Percentiles rank a stretch among this genome's conserved stretches.
These are phyloP conservation scores for Clupea harengus DNA, from an alignment of 2,113 vertebrate genomes.

Conservation along the genomic window DNA sequence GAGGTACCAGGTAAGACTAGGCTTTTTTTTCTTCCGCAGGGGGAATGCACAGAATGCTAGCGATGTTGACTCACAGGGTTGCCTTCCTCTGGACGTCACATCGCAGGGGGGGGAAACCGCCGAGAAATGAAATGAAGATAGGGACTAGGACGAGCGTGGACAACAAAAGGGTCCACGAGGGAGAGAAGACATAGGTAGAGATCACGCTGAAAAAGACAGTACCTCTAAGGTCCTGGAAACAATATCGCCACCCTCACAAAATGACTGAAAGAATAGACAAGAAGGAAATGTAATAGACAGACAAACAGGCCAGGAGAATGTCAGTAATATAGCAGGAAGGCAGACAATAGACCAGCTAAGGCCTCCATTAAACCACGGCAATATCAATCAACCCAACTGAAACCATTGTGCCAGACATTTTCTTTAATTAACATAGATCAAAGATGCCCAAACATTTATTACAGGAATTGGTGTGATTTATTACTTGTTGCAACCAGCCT, in stretches of 20 bases:
- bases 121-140: too few relatives aligned
- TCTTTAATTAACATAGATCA: neutral
- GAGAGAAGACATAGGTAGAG: too few relatives aligned
- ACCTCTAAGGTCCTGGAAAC: neutral
- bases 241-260: neutral
- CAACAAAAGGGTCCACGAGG: neutral
- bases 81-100: conserved; percentile 43
- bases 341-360: neutral
- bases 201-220: neutral
- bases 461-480: too few relatives aligned
- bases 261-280: neutral
- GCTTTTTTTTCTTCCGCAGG: neutral
- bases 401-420: neutral
- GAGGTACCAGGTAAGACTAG: neutral
- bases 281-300: neutral
- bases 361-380: neutral
- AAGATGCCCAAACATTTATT: neutral
- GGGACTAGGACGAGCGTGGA: neutral
- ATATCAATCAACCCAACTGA: neutral
- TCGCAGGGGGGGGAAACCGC: too few relatives aligned
- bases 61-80: conserved; percentile 50
- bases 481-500: neutral
- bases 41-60: conserved; percentile 70
- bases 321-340: neutral
- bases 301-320: neutral